phyloP scores from a whole-genome alignment of 2,888 invertebrate genomes.

The Thalpophila matura region DNA sequence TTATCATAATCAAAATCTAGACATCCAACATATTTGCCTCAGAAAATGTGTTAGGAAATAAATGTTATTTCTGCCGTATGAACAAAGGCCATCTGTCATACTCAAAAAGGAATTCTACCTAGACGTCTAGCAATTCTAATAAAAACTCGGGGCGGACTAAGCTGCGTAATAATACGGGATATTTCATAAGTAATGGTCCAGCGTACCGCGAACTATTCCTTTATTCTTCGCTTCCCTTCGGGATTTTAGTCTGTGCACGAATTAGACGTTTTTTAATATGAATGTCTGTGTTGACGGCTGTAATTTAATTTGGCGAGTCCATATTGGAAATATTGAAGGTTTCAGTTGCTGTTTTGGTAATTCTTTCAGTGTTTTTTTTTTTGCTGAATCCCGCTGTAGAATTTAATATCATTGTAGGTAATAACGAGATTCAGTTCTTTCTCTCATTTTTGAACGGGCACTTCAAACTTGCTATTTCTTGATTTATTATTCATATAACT shows the following conservation, averaged over 20 bases:
- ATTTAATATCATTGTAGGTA: background rate
- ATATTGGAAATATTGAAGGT: constrained; percentile 1
- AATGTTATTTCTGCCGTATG: constrained; percentile 38
- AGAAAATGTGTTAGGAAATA: constrained; percentile 44
- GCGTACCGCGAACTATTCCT: constrained; percentile 52
- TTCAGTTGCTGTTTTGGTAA: background rate
- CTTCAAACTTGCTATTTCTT: background rate
- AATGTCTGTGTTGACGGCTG: constrained; percentile 12
- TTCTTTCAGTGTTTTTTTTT: background rate
- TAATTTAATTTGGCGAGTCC: constrained; percentile 14
- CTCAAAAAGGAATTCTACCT: constrained; percentile 74
- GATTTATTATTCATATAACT: no score
- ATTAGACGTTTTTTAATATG: constrained; percentile 50
- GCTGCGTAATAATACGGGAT: constrained; percentile 66
- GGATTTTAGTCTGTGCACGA: constrained; percentile 40
- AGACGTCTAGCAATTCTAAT: constrained; percentile 65
- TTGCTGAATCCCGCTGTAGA: background rate
- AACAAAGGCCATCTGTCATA: constrained; percentile 74
- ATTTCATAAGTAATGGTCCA: constrained; percentile 66
- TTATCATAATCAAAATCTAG: constrained; percentile 54
- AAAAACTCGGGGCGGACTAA: constrained; percentile 63
- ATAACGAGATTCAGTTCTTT: background rate
- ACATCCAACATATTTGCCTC: constrained; percentile 22
- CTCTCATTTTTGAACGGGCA: background rate
- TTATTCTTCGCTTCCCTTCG: constrained; percentile 40